These are phyloP conservation scores for Halesus radiatus DNA, from an alignment of 1,140 invertebrate genomes.

Conservation along the genomic window DNA sequence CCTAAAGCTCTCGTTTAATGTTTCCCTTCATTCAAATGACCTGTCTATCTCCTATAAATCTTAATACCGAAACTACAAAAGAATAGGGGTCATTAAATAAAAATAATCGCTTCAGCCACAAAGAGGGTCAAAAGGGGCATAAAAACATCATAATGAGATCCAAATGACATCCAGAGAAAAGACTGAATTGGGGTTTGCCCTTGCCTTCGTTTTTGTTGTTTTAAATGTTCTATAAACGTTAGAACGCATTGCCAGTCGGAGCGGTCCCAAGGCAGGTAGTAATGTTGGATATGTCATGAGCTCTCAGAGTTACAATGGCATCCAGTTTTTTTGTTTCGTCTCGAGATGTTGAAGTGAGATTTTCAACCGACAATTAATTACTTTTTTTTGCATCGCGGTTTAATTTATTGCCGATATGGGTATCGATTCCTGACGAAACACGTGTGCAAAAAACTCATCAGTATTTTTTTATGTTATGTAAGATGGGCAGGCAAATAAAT, in stretches of 20 bases:
- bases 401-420: no score
- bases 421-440: no score
- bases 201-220: neutral
- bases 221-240: conserved; percentile 1
- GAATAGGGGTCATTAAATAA: neutral
- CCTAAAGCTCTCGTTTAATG: no score
- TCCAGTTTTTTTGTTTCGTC: neutral
- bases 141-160: neutral
- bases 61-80: no score
- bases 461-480: no score
- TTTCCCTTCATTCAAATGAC: no score
- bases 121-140: neutral
- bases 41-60: no score
- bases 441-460: no score
- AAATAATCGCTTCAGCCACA: neutral
- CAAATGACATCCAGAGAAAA: neutral
- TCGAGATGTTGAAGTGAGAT: conserved; percentile 2
- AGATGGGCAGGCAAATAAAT: no score
- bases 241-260: neutral
- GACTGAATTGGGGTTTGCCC: neutral
- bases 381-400: neutral
- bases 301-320: neutral
- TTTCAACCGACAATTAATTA: conserved; percentile 3
- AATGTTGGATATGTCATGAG: neutral
- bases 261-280: neutral